Conservation (phyloP, 2,888 invertebrate species). For the Morinoia aosen region DNA sequence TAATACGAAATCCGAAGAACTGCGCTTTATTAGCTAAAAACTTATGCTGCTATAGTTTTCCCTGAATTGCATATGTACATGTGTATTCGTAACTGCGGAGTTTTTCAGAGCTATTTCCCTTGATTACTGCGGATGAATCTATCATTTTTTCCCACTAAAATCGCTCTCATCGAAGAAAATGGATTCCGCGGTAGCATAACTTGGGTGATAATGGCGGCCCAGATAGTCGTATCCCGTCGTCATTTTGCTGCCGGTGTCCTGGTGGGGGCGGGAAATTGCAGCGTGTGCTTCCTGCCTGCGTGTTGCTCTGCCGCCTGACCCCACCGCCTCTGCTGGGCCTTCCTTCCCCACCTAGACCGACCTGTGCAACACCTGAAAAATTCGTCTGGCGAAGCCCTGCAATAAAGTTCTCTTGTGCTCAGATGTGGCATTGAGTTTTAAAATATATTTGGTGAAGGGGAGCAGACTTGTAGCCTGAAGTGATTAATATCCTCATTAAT, state of each 20-base stretch:
- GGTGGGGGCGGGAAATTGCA: slow-evolving; percentile 7
- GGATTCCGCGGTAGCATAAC: slow-evolving; percentile 2
- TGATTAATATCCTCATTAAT: neutral
- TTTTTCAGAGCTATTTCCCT: neutral
- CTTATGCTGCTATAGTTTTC: no score
- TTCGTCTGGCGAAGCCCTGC: neutral
- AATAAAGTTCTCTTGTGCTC: neutral
- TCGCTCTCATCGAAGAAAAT: slow-evolving; percentile 13
- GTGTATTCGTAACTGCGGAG: neutral
- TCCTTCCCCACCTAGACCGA: neutral
- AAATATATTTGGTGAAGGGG: neutral
- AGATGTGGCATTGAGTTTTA: neutral
- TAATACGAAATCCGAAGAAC: neutral
- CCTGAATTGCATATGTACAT: no score
- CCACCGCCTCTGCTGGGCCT: neutral
- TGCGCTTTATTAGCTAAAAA: neutral
- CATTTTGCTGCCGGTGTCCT: slow-evolving; percentile 41
- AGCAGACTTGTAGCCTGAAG: neutral
- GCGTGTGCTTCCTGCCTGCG: neutral
- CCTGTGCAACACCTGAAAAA: neutral
- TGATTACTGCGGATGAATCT: neutral
- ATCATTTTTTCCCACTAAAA: neutral
- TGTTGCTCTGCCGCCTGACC: neutral
- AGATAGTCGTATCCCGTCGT: slow-evolving; percentile 44
- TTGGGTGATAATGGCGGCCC: slow-evolving; percentile 10